Percentiles rank a stretch among this genome's conserved stretches.
Evolutionary conservation across 2,797 vertebrate genomes (phyloP).

Genomic region (Serranus cabrilla): DNA sequence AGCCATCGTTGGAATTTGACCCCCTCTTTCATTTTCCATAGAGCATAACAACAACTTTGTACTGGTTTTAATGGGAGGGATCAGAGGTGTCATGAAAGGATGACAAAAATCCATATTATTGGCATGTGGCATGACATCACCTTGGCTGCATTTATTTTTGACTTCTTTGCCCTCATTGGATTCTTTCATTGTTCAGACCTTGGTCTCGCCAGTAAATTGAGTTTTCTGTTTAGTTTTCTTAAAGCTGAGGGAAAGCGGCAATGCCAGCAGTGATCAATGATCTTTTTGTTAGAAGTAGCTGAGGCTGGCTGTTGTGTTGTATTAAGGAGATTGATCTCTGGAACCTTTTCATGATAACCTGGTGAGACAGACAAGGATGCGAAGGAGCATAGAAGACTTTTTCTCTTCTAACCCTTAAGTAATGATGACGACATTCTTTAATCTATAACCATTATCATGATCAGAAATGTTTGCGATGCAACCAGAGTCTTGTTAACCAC

Average conservation of each 20-base stretch:
- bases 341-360: slow-evolving; percentile 54
- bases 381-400: slow-evolving; percentile 24
- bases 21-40: neutral
- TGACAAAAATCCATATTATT: slow-evolving; percentile 26
- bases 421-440: neutral
- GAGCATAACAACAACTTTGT: neutral
- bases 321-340: slow-evolving; percentile 63
- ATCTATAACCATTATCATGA: neutral
- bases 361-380: slow-evolving; percentile 27
- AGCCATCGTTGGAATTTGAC: slow-evolving; percentile 3
- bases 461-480: slow-evolving; percentile 5
- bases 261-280: slow-evolving; percentile 53
- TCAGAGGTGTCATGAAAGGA: slow-evolving; percentile 9
- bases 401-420: neutral
- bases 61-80: neutral
- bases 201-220: slow-evolving; percentile 42
- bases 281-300: slow-evolving; percentile 62
- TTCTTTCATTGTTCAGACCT: slow-evolving; percentile 11
- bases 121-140: slow-evolving; percentile 4
- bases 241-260: slow-evolving; percentile 23
- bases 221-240: slow-evolving; percentile 48
- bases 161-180: slow-evolving; percentile 8
- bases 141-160: neutral
- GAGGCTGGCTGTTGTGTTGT: slow-evolving; percentile 59
- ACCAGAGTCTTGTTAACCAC: slow-evolving; percentile 10